Base-by-base conservation (phyloP, 2,797 vertebrate species). In the Schizothorax lantsangensis region DNA sequence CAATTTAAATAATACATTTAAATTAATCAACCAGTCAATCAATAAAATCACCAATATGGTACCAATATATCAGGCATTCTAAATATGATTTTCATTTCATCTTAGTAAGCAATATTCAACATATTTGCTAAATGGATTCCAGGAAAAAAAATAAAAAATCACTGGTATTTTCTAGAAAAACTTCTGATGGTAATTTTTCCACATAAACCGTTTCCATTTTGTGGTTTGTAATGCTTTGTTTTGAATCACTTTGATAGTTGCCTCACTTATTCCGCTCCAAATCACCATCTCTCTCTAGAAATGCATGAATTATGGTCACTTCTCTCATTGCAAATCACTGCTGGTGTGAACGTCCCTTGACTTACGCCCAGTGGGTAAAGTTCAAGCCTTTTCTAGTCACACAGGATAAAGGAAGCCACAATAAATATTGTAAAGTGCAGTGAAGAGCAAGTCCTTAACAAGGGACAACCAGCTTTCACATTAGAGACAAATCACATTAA, bases 401-500 rank as follows among this genome's bases (percentile, higher is more conserved):
- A 49, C 21, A 49, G 30, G 3, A 49, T 80, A 81, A 68, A 81
- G 21, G 6, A 49, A 81, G 64, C 43, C 21, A 69, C 47, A 49
- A 81, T 69, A 33, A 52, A 47, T 4, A 8, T 7, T 19, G 23
- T 62, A 19, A 80, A 47, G 38, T 17, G 52, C 52, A 80, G 40
- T 12, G 9, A 79, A 57, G 45, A 71, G 43, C 33, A 71, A 71
- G 33, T 3, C 14, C 30, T 72, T 52, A 79, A 81, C 21, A 14
- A 85, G 83, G 40, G 49, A 54, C 77, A 59, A 62, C 75, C 62
- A 59, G 69, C 69, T 47, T 73, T 77, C 49, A 81, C 59, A 80
- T 87, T 68, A 68, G 66, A 73, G 30, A 15, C 59, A 72, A 72
- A 87, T 64, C 17, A 49, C 23, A 85, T 83, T 83, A 77, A 26